These are phyloP conservation scores for Macrotus californicus DNA, from an alignment of 2,113 vertebrate species.

Conservation along the genomic window DNA sequence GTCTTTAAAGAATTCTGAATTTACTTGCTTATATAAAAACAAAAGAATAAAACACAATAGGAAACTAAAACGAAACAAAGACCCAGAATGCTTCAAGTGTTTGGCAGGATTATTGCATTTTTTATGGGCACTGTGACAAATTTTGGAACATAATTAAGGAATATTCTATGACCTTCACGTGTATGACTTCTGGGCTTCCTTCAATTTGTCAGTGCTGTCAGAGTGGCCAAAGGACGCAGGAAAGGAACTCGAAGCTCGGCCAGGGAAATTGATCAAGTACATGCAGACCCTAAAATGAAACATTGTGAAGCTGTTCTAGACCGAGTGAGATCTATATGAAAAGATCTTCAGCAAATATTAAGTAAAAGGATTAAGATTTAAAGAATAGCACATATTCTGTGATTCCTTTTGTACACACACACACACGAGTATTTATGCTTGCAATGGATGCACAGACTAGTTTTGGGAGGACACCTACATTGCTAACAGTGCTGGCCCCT, in stretches of 20 bases:
- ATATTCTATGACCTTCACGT: neutral
- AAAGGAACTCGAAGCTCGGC: neutral
- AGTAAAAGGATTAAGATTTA: neutral
- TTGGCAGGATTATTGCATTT: neutral
- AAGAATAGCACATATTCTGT: neutral
- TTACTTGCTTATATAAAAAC: constrained; percentile 39
- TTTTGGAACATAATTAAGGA: neutral
- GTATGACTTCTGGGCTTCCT: neutral
- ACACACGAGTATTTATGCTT: neutral
- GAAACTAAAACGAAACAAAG: neutral
- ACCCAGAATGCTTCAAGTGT: neutral
- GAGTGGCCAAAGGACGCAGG: neutral
- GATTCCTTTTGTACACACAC: neutral
- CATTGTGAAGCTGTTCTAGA: neutral
- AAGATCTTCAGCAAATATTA: neutral
- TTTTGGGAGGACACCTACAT: neutral
- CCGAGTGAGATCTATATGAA: neutral
- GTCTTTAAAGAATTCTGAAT: constrained; percentile 38
- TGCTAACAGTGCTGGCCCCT: neutral
- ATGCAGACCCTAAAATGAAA: neutral
- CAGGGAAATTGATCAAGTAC: neutral
- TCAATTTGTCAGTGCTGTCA: neutral
- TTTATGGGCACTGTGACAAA: neutral
- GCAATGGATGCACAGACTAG: neutral
- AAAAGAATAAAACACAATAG: neutral